A percentile compares a stretch with the other conserved stretches of the same genome.
These are phyloP conservation scores for Carettochelys insculpta DNA, from an alignment of 2,113 vertebrate species.

Conservation along the genomic window DNA sequence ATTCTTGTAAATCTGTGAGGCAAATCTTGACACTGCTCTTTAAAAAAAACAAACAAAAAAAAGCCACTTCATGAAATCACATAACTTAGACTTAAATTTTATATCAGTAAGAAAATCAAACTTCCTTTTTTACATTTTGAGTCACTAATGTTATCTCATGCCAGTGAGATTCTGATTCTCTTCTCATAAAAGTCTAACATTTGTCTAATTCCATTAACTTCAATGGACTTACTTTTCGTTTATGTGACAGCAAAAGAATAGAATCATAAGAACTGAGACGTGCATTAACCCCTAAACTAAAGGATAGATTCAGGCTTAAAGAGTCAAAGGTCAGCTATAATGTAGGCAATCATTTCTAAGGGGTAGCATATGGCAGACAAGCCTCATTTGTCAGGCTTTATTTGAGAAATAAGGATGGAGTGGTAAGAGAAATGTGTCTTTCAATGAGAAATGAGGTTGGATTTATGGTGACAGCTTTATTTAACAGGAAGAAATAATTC, in stretches of 20 bases:
- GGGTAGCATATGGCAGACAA: neutral
- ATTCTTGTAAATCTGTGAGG: neutral
- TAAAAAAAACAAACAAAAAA: neutral
- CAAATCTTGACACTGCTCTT: neutral
- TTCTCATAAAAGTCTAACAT: neutral
- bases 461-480: neutral
- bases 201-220: neutral
- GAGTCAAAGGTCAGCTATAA: neutral
- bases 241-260: neutral
- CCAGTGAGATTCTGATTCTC: neutral
- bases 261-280: neutral
- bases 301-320: neutral
- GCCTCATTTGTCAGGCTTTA: neutral
- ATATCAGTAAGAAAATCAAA: neutral
- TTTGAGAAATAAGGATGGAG: neutral
- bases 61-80: neutral
- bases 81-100: neutral
- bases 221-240: neutral
- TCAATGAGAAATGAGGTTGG: neutral
- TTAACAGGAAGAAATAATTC: neutral
- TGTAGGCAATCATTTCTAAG: neutral
- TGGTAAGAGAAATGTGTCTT: neutral
- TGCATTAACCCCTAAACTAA: neutral
- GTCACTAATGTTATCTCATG: neutral
- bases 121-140: neutral